Conservation (phyloP, 2,113 vertebrate species). For the Ochotona princeps region DNA sequence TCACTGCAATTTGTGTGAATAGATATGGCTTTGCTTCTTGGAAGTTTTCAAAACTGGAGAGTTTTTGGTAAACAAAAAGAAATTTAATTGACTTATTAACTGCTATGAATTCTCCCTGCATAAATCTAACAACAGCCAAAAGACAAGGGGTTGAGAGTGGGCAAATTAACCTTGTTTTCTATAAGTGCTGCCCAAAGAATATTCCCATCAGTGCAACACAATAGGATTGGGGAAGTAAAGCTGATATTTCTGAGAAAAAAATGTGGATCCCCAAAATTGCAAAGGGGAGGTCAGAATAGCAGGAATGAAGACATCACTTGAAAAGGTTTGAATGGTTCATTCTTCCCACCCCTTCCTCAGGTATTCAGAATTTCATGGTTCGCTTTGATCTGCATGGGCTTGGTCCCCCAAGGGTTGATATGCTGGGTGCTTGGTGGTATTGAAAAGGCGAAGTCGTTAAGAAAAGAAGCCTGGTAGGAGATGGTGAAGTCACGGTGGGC, state of each 20-base stretch:
- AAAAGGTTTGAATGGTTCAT: background rate
- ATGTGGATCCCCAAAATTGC: background rate
- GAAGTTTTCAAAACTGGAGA: conserved; percentile 57
- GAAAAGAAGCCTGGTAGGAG: too few relatives aligned
- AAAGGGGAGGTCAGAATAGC: background rate
- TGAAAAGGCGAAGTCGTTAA: too few relatives aligned
- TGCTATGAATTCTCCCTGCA: conserved; percentile 61
- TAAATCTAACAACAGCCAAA: conserved; percentile 63
- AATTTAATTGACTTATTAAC: conserved; percentile 80
- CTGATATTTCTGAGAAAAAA: background rate
- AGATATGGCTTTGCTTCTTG: conserved; percentile 67
- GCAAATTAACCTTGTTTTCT: conserved; percentile 57
- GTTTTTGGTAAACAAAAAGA: conserved; percentile 73
- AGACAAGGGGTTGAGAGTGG: background rate
- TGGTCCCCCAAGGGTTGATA: too few relatives aligned
- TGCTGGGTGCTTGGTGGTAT: too few relatives aligned
- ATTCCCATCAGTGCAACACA: background rate
- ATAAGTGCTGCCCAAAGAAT: background rate
- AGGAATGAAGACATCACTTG: background rate
- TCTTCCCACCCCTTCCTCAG: background rate
- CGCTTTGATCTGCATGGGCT: too few relatives aligned
- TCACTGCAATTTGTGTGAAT: conserved; percentile 62
- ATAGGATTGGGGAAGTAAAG: background rate
- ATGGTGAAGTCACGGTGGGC: too few relatives aligned
- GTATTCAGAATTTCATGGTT: background rate